Base-by-base conservation (phyloP, 2,888 invertebrate species). In the Campoplex capitator region DNA sequence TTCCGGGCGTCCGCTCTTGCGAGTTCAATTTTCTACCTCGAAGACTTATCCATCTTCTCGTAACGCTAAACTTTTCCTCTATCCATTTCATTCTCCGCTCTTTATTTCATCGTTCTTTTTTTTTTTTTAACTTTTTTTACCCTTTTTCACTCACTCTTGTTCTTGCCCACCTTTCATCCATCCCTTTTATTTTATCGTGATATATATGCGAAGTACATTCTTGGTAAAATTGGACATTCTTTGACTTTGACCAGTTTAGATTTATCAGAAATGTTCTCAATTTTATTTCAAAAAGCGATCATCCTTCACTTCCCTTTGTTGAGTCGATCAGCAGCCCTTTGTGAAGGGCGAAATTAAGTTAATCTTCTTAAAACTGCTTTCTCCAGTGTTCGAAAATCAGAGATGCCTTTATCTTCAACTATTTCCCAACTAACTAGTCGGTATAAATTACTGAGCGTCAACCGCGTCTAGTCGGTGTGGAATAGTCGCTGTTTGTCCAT, bases 11-110 rank as follows among this genome's bases (percentile, higher is more conserved):
- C 38, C 77, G 51, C 71, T 80, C 70, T 78, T 56, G 81, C 84
- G 76, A 87, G 84, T 87, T 87, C 87, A 87, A 87, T 87, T 87
- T 87, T 87, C 87, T 85, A 87, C 87, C 84, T 83, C 87, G 83
- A 78, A 84, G 87, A 87, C 87, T 87, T 87, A 87, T 87, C 87
- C 88, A 86, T 80, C 84, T 82, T 87, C 83, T 81, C 85, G 82
- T 82, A 84, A 73, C 82, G 79, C 87, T 79, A 85, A 87, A 85
- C 58, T 85, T 88, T 84, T 82, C 85, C 75, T 85, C 83, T 73
- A 85, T 84, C 83, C 83, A 58, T 74, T 76, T 65, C 56, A 56
- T 83, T 62, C 62, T 58, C 16, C 78, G 9, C 48, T 86, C 76
- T 74, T 74, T 70, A 79, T 76, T 58, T 74, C 8, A 18, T 65